Conservation (phyloP, 1,140 invertebrate genomes). For the Choristoneura fumiferana region DNA sequence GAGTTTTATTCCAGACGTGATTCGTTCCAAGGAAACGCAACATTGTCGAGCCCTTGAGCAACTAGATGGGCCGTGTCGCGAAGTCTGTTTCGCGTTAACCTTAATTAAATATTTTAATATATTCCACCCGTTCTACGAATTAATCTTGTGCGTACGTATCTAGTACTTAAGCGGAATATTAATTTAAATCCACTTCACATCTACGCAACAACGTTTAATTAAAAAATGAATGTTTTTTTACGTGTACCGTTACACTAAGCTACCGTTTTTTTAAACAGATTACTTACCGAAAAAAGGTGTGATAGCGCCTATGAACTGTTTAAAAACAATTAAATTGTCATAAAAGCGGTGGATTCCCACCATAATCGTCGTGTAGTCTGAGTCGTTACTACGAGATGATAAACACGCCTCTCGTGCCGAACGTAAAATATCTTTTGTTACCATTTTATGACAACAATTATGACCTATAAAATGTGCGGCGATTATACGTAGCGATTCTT, state of each 20-base stretch:
- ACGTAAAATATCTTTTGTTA: constrained; percentile 76
- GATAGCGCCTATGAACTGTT: constrained; percentile 37
- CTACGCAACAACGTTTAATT: constrained; percentile 25
- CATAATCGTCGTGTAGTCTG: constrained; percentile 55
- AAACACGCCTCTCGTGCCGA: constrained; percentile 70
- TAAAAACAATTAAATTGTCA: constrained; percentile 65
- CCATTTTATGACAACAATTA: constrained; percentile 77
- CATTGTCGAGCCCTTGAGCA: constrained; percentile 37
- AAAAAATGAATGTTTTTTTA: constrained; percentile 22
- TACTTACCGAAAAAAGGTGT: constrained; percentile 34
- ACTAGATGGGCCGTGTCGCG: constrained; percentile 46
- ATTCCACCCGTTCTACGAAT: constrained; percentile 50
- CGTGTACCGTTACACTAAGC: constrained; percentile 27
- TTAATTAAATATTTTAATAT: constrained; percentile 67
- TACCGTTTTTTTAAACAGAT: constrained; percentile 28
- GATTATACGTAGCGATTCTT: constrained; percentile 72
- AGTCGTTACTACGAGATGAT: constrained; percentile 65
- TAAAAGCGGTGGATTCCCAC: constrained; percentile 64
- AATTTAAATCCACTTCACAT: constrained; percentile 27
- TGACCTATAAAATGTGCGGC: constrained; percentile 74
- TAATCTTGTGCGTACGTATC: constrained; percentile 27
- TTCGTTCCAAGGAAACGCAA: constrained; percentile 50
- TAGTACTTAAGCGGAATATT: constrained; percentile 33
- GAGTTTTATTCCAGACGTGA: constrained; percentile 45
- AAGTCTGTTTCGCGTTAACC: constrained; percentile 46